phyloP scores from a whole-genome alignment of 2,113 vertebrate genomes.

The Corythaeola cristata region DNA sequence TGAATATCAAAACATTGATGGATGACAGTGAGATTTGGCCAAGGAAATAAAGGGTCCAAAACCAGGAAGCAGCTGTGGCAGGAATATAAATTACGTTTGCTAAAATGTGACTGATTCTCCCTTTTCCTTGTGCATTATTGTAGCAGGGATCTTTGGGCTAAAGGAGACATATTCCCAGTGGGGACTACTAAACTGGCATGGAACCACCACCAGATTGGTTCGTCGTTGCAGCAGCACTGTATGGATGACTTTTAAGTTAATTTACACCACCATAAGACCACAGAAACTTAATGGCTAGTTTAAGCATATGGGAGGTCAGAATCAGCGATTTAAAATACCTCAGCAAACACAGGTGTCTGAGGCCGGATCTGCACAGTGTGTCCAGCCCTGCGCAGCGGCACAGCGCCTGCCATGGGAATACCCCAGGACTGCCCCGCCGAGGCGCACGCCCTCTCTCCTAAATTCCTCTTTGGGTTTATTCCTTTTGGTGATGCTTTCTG shows the following conservation, averaged over 20 bases:
- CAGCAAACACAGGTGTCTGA: neutral
- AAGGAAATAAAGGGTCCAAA: constrained; percentile 39
- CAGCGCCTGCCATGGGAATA: neutral
- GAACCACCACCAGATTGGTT: neutral
- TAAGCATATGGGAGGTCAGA: neutral
- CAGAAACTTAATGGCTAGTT: neutral
- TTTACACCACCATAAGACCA: neutral
- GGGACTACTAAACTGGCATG: neutral
- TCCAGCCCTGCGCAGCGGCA: neutral
- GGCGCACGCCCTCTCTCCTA: neutral
- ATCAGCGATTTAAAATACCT: neutral
- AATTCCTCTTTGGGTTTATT: neutral
- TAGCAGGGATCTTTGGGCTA: neutral
- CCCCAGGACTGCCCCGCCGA: rapidly evolving
- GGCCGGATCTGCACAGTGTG: neutral
- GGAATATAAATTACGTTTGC: neutral
- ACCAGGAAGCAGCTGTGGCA: neutral
- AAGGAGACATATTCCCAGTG: neutral
- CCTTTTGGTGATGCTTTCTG: neutral
- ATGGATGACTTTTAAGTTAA: neutral
- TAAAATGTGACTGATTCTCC: neutral
- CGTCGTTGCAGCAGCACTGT: neutral
- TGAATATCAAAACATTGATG: constrained; percentile 38
- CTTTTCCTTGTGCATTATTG: neutral
- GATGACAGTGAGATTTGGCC: constrained; percentile 20